These are phyloP conservation scores for Montifringilla adamsi DNA, from an alignment of 2,113 vertebrate species.

Conservation along the genomic window DNA sequence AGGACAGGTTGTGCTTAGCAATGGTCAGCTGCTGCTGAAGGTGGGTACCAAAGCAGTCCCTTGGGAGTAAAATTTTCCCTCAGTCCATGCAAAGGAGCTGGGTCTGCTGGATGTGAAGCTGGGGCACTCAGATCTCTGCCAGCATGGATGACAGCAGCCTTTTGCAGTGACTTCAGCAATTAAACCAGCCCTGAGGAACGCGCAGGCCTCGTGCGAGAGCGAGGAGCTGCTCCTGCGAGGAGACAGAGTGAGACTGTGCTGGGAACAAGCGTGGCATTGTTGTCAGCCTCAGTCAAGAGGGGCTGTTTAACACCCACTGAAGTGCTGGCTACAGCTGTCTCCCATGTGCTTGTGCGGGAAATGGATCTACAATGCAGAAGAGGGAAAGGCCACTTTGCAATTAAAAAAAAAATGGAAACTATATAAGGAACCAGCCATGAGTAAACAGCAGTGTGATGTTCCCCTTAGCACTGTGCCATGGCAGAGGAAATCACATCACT, in stretches of 20 bases:
- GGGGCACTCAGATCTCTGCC: background rate
- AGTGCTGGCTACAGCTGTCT: slow-evolving; percentile 49
- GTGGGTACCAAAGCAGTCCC: background rate
- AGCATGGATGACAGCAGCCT: background rate
- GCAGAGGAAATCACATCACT: background rate
- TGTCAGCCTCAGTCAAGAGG: slow-evolving; percentile 20
- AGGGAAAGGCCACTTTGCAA: background rate
- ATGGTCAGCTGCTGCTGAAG: background rate
- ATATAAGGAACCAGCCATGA: background rate
- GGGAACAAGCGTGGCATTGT: slow-evolving; percentile 32
- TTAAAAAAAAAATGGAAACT: background rate
- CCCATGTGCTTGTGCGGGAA: slow-evolving; percentile 1
- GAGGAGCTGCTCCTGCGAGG: background rate
- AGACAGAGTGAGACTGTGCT: slow-evolving; percentile 39
- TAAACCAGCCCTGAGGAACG: background rate
- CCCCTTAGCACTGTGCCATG: background rate
- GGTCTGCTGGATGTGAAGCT: background rate
- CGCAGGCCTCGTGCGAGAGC: accelerated
- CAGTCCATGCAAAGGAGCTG: background rate
- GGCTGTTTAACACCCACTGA: slow-evolving; percentile 53
- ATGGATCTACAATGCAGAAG: background rate
- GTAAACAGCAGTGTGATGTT: background rate
- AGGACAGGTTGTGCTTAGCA: background rate
- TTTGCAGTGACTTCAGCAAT: background rate
- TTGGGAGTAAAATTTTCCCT: background rate